Conservation (phyloP, 2,888 invertebrate genomes). For the Ophion slaviceki region DNA sequence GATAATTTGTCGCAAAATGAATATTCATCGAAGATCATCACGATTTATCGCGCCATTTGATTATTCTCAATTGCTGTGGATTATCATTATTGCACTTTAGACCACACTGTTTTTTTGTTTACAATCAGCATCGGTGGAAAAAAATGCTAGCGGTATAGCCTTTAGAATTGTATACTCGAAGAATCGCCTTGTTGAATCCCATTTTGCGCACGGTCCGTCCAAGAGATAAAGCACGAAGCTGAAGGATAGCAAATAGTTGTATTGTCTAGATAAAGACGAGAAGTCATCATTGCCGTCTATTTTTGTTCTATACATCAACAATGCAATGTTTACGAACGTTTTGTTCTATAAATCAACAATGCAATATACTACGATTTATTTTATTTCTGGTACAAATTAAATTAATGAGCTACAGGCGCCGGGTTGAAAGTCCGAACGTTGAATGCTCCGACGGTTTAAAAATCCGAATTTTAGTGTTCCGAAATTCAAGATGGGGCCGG, state of each 20-base stretch:
- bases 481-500: no score
- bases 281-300: background rate
- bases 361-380: no score
- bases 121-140: background rate
- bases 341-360: background rate
- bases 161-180: background rate
- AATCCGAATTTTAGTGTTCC: no score
- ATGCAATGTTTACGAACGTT: background rate
- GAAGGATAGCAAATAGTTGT: conserved; percentile 40
- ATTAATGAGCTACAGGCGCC: no score
- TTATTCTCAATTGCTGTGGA: background rate
- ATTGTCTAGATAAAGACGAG: conserved; percentile 44
- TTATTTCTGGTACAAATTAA: no score
- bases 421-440: no score
- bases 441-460: no score
- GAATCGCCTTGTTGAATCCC: background rate
- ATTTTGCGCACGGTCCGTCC: conserved; percentile 48
- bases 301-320: background rate
- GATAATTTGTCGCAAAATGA: background rate
- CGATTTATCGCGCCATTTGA: no score
- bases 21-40: background rate
- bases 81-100: background rate
- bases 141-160: background rate
- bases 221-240: conserved; percentile 43
- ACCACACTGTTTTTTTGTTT: background rate